Evolutionary conservation across 1,140 invertebrate genomes (phyloP).

Genomic region (Sitophilus oryzae): DNA sequence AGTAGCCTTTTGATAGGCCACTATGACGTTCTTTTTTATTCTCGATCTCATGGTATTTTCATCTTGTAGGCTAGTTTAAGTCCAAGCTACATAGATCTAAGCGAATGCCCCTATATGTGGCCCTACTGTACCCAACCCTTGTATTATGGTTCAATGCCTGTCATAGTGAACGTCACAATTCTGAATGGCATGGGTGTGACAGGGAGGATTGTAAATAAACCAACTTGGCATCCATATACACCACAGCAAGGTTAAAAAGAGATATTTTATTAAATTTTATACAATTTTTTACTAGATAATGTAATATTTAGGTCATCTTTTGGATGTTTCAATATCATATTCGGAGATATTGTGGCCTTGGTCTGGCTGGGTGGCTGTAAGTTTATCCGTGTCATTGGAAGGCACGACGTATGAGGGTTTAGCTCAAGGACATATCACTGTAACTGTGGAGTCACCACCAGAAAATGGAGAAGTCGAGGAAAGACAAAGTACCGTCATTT

Average conservation of each 20-base stretch:
- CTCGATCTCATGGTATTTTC: background rate
- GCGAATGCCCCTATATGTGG: conserved; percentile 96
- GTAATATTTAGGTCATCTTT: conserved; percentile 26
- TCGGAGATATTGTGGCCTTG: conserved; percentile 91
- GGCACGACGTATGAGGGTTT: conserved; percentile 67
- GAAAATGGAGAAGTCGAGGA: conserved; percentile 59
- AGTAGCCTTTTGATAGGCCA: no score
- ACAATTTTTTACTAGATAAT: background rate
- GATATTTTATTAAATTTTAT: background rate
- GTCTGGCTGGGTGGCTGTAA: conserved; percentile 90
- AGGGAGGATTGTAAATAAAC: conserved; percentile 64
- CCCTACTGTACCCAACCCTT: conserved; percentile 94
- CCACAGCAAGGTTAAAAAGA: conserved; percentile 59
- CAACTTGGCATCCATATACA: conserved; percentile 89
- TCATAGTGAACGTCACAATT: conserved; percentile 88
- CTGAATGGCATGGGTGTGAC: conserved; percentile 85
- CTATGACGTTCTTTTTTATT: background rate
- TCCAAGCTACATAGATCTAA: conserved; percentile 83
- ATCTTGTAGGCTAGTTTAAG: conserved; percentile 46
- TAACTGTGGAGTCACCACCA: conserved; percentile 77
- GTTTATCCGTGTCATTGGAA: conserved; percentile 57
- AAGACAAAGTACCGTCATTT: conserved; percentile 65
- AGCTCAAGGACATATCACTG: conserved; percentile 71
- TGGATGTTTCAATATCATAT: conserved; percentile 69
- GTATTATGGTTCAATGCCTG: conserved; percentile 80